Base-by-base conservation (phyloP, 2,113 vertebrate species). In the Diphyllodes magnificus region DNA sequence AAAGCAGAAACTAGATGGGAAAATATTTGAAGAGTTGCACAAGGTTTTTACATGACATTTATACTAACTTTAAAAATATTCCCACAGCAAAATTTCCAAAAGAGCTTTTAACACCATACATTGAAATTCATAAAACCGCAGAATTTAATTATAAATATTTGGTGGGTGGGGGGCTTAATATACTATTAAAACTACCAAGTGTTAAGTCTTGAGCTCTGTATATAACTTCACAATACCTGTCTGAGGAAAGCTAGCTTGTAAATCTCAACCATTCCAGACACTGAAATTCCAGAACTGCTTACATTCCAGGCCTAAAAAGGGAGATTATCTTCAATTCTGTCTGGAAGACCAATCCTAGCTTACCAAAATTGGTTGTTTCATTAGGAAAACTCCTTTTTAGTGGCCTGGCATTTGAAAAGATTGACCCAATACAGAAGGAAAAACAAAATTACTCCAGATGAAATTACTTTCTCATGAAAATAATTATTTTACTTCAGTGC, bases 221-320 rank as follows among this genome's bases (percentile, higher is more conserved):
- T 93, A 77, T 88, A 93, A 94, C 76, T 87, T 88, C 57, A 82
- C 35, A 95, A 82, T 56, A 83, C 28, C 65, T 95, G 60, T n/a
- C 84, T 94, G 45, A 93, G 30, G 54, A 92, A 85, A 96, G 68
- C 56, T 92, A 78, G 51, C 81, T 81, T 95, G 80, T 97, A 97
- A 97, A 96, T 85, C 56, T 80, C 81, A 93, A 69, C 78, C 82
- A 95, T 97, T 96, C 88, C 96, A 98, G 95, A 96, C 60, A 85
- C 82, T 65, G 39, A 93, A 96, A 97, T 93, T 95, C 86, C 94
- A 19, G 83, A 96, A 86, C 82, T 89, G 60, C 71, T 95, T 90
- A 93, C 87, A 97, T 94, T 97, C 89, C 92, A 95, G 57, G 77
- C 86, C 87, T 96, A 96, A 96, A 96, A 95, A 90, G 59, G 82